A percentile compares a stretch with the other conserved stretches of the same genome.
phyloP scores from a whole-genome alignment of 1,140 invertebrate species.

The Streblospio benedicti region DNA sequence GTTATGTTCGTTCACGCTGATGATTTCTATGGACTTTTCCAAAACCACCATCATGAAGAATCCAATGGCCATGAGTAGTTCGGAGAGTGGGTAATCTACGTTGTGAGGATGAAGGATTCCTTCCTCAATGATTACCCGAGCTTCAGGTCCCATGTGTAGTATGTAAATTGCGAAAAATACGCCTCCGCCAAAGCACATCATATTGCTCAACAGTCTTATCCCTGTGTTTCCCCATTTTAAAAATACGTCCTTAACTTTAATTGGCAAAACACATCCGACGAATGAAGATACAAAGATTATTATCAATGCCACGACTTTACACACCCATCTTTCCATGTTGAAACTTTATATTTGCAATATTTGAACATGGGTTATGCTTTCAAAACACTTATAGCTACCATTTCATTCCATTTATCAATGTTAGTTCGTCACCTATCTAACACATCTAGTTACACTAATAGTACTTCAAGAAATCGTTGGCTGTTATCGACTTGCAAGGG shows the following conservation, averaged over 20 bases:
- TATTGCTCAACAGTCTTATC: no score
- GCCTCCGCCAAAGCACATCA: constrained; percentile 14
- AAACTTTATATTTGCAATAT: no score
- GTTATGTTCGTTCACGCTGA: no score
- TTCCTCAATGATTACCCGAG: no score
- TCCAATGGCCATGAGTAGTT: constrained; percentile 54
- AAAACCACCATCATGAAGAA: constrained; percentile 55
- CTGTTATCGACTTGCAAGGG: no score
- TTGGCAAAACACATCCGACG: not conserved
- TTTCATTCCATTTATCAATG: no score
- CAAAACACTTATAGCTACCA: no score
- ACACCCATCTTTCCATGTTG: constrained; percentile 6
- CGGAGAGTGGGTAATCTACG: constrained; percentile 45
- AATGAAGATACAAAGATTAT: not conserved
- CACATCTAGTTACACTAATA: no score
- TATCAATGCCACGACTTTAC: not conserved
- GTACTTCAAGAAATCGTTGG: no score
- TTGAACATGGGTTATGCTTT: no score
- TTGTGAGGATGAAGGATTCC: constrained; percentile 13
- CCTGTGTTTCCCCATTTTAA: not conserved
- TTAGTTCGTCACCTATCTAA: no score
- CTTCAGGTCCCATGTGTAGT: constrained; percentile 9
- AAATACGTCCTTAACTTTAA: no score
- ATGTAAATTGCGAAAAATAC: constrained; percentile 11
- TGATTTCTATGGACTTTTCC: constrained; percentile 52